Percentiles rank a stretch among this genome's conserved stretches.
Evolutionary conservation across 2,113 vertebrate species (phyloP).

Genomic region (Carlito syrichta): DNA sequence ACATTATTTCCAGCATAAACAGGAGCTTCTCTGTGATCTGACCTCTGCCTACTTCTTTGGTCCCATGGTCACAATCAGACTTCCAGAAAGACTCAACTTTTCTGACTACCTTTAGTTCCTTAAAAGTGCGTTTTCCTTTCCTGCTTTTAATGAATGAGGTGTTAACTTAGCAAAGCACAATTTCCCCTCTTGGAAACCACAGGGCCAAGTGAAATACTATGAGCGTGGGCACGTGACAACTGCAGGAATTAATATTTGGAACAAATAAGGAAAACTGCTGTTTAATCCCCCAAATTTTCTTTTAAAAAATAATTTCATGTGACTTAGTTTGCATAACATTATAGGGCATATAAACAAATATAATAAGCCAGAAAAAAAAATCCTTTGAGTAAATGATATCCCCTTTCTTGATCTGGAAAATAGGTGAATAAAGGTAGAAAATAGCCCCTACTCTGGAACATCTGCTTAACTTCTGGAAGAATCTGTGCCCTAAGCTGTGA

Average conservation of each 20-base stretch:
- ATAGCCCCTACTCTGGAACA: too few relatives aligned
- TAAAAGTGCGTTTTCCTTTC: neutral
- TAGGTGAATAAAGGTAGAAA: too few relatives aligned
- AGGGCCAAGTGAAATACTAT: conserved; percentile 1
- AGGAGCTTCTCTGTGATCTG: neutral
- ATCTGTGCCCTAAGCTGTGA: too few relatives aligned
- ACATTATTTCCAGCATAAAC: neutral
- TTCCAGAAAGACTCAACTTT: neutral
- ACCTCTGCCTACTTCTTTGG: neutral
- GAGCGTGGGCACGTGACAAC: neutral
- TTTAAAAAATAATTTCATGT: too few relatives aligned
- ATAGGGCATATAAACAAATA: too few relatives aligned
- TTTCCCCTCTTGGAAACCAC: conserved; percentile 19
- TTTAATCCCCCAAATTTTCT: too few relatives aligned
- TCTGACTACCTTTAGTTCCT: neutral
- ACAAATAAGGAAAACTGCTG: neutral
- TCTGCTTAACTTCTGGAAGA: too few relatives aligned
- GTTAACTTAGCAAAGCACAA: neutral
- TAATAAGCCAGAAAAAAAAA: too few relatives aligned
- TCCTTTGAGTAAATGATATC: too few relatives aligned
- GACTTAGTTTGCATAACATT: too few relatives aligned
- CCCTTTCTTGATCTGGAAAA: too few relatives aligned
- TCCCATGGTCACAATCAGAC: neutral
- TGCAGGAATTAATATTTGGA: neutral
- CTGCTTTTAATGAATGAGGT: conserved; percentile 42